Percentiles rank a stretch among this genome's conserved stretches.
These are phyloP conservation scores for Machimus rusticus DNA, from an alignment of 2,888 invertebrate genomes.

Conservation along the genomic window DNA sequence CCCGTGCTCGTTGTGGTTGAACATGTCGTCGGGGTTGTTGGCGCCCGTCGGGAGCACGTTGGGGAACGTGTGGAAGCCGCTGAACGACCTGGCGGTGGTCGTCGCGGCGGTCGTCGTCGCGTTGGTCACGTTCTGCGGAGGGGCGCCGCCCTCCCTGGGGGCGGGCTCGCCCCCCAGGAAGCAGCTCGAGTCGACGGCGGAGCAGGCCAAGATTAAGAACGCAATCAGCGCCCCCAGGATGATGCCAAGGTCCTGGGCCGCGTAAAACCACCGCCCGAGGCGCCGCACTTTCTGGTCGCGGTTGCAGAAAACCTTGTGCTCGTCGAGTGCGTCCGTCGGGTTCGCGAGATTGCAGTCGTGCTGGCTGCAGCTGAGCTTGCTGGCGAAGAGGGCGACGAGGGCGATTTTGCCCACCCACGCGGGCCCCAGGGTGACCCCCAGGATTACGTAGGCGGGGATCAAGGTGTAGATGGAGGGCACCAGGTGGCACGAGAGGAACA, in stretches of 20 bases:
- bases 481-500: conserved; percentile 70
- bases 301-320: conserved; percentile 61
- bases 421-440: conserved; percentile 68
- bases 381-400: conserved; percentile 59
- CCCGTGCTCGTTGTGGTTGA: conserved; percentile 66
- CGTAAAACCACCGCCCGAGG: conserved; percentile 66
- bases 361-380: conserved; percentile 60
- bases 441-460: conserved; percentile 65
- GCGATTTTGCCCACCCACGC: conserved; percentile 59
- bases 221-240: conserved; percentile 67
- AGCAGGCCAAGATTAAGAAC: conserved; percentile 63
- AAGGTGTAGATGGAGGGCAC: conserved; percentile 66
- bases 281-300: conserved; percentile 64
- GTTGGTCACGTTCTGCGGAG: background rate
- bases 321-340: conserved; percentile 56
- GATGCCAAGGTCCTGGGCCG: conserved; percentile 67
- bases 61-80: conserved; percentile 43
- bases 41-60: conserved; percentile 36
- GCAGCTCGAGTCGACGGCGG: conserved; percentile 58
- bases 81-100: conserved; percentile 1
- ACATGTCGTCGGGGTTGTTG: conserved; percentile 63
- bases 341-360: conserved; percentile 55
- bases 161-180: conserved; percentile 33
- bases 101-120: conserved; percentile 13
- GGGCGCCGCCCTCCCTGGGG: background rate